Evolutionary conservation across 2,888 invertebrate species (phyloP), one percentile per base, ranked within the genome.

Genomic region (Clanis bilineata): DNA sequence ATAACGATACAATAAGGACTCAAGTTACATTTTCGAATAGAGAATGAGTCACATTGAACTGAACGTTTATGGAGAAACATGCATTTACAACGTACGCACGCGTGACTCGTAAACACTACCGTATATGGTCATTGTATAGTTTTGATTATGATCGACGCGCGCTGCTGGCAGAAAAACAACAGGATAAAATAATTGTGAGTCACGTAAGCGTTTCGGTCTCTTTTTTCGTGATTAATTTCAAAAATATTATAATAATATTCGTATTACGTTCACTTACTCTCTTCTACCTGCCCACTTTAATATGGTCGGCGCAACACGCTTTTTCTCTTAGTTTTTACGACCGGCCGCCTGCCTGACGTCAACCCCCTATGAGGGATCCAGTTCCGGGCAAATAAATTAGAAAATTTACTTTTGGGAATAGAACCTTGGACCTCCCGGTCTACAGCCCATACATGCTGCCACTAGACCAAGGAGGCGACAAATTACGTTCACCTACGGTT

Each of bases 121-220:
- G 71, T 85, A 80, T 82, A 80, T 82, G 83, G 87, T 72, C 64
- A 84, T 85, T 83, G 73, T 69, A 78, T 73, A 71, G 72, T 75
- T 76, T 72, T 73, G 72, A 76, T 41, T 80, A 80, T 73, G 70
- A 71, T 73, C 74, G 64, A 70, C 68, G 66, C 15, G 36, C 39
- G 55, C 12, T 56, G 22, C 23, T 59, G 25, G 25, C 25, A 38
- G 38, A 58, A 25, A 51, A 58, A 51, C 38, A 38, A 38, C 23
- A 44, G n/a, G 15, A 22, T 22, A 36, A 43, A 15, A 25, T n/a
- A n/a, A 55, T 7, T 36, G 39, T 56, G 39, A 39, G 23, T 51
- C 51, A 51, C 51, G 3, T 28, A 10, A 15, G 32, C 28, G 10
- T 51, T 32, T 32, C 10, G 10, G 18, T 18, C 10, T 51, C 28